phyloP scores from a whole-genome alignment of 2,113 vertebrate genomes.

The Garra rufa region DNA sequence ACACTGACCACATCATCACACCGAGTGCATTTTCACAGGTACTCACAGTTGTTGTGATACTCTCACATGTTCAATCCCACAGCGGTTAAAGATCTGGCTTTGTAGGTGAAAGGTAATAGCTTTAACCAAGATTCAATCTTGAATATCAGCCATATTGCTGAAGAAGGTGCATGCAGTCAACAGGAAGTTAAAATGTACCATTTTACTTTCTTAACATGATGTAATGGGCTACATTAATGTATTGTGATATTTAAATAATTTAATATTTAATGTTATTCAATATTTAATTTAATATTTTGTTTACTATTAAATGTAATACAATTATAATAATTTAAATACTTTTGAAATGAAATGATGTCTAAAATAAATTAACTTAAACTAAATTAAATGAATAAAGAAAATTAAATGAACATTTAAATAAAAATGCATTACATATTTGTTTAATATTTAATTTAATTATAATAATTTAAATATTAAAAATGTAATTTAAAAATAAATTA shows the following conservation, averaged over 20 bases:
- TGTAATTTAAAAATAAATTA: too few species aligned
- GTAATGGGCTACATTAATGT: background rate
- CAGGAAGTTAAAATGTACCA: background rate
- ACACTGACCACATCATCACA: background rate
- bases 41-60: background rate
- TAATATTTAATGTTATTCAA: background rate
- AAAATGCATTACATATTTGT: too few species aligned
- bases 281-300: too few species aligned
- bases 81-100: background rate
- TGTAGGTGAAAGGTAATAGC: background rate
- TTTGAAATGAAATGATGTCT: too few species aligned
- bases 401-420: too few species aligned
- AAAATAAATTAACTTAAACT: too few species aligned
- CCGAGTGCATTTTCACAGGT: background rate
- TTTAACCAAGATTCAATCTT: background rate
- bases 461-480: too few species aligned
- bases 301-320: too few species aligned
- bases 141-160: background rate
- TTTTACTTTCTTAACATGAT: background rate
- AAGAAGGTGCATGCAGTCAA: slow-evolving; percentile 7
- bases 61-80: background rate
- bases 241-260: background rate
- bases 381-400: too few species aligned
- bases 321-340: too few species aligned
- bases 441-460: too few species aligned